Conservation (phyloP, 1,140 invertebrate genomes). For the Copidosoma floridanum region DNA sequence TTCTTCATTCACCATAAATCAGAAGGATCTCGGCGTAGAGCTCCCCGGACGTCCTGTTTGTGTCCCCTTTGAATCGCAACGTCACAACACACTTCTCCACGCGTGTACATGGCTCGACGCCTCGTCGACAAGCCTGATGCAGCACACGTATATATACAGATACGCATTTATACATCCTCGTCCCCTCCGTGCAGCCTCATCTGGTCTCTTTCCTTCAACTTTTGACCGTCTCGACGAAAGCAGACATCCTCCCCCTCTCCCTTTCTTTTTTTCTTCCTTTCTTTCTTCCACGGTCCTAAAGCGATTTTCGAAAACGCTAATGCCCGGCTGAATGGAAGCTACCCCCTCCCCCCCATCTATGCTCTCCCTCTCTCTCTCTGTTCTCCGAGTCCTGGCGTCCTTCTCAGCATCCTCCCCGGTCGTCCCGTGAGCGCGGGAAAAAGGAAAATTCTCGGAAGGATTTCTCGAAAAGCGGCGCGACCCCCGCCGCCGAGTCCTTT, state of each 20-base stretch:
- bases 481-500: slow-evolving; percentile 39
- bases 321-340: slow-evolving; percentile 32
- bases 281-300: slow-evolving; percentile 35
- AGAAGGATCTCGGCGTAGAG: background rate
- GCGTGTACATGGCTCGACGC: too few species aligned
- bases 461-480: slow-evolving; percentile 38
- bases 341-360: background rate
- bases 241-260: background rate
- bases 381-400: too few species aligned
- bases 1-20: slow-evolving; percentile 16
- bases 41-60: slow-evolving; percentile 12
- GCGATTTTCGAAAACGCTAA: slow-evolving; percentile 51
- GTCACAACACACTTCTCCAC: slow-evolving; percentile 16
- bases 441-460: slow-evolving; percentile 50
- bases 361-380: too few species aligned
- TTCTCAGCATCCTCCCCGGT: too few species aligned
- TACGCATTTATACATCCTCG: too few species aligned
- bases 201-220: background rate
- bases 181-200: too few species aligned
- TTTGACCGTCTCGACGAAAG: background rate
- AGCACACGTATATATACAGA: too few species aligned
- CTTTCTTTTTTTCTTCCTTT: slow-evolving; percentile 2
- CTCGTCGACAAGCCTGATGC: too few species aligned
- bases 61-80: background rate
- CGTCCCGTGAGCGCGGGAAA: slow-evolving; percentile 8